These are phyloP conservation scores for Autographa gamma DNA, from an alignment of 2,888 invertebrate species.

Conservation along the genomic window DNA sequence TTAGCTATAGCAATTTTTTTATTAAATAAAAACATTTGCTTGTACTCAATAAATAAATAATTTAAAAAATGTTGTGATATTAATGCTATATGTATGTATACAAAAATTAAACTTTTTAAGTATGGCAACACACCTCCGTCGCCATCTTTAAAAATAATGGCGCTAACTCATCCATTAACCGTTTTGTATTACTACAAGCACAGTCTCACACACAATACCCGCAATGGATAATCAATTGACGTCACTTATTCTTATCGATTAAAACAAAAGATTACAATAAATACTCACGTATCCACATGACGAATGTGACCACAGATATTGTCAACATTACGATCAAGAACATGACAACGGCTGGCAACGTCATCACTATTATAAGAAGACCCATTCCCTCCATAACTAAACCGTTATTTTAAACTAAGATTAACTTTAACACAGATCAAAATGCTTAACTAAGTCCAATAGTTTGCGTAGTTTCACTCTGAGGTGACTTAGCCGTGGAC, in stretches of 20 bases:
- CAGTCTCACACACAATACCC: not conserved
- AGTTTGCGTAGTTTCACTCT: not conserved
- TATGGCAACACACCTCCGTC: not conserved
- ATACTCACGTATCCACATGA: slow-evolving; percentile 54
- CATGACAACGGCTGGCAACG: slow-evolving; percentile 49
- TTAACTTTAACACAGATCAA: not conserved
- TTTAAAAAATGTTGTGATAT: too few relatives aligned
- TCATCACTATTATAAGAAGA: slow-evolving; percentile 37
- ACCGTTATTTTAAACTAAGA: not conserved
- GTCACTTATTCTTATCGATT: slow-evolving; percentile 2
- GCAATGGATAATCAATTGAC: not conserved
- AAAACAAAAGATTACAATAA: not conserved
- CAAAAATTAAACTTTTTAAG: not conserved
- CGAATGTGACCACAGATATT: slow-evolving; percentile 21
- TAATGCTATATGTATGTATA: too few relatives aligned
- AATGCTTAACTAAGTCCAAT: not conserved
- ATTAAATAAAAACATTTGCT: too few relatives aligned
- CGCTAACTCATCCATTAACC: slow-evolving; percentile 1
- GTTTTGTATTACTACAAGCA: not conserved
- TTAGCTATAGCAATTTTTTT: too few relatives aligned
- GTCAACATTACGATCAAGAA: slow-evolving; percentile 36
- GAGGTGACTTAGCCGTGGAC: slow-evolving; percentile 7
- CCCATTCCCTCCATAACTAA: slow-evolving; percentile 35
- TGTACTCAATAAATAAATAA: too few relatives aligned
- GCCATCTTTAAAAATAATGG: not conserved